Base-by-base conservation (phyloP, 2,113 vertebrate species). In the Syngnathoides biaculeatus region DNA sequence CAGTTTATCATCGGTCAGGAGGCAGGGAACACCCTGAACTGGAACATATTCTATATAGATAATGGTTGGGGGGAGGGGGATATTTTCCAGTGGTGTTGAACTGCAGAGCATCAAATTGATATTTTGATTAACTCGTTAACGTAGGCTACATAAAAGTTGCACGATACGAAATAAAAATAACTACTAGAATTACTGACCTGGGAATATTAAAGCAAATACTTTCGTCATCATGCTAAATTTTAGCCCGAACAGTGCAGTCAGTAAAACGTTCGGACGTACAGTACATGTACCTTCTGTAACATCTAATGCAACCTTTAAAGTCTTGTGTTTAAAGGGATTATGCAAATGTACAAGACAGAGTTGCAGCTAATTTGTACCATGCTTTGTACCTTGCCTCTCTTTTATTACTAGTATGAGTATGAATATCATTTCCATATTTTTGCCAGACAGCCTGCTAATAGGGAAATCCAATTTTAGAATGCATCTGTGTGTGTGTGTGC, bases 401-500 rank as follows among this genome's bases (percentile, higher is more conserved):
- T 64, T 83, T 87, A 77, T 84, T 84, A 78, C 77, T 72, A 83
- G 76, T 70, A 81, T 74, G 69, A 74, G 65, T 58, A 67, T 82
- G 79, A 82, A 88, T 86, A 79, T 73, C 1, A 87, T 87, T 84
- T 84, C 73, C 81, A 83, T 84, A 83, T 81, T 83, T 88, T 79
- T 59, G 63, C 76, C 71, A 70, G 52, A 77, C 69, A 69, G 74
- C 42, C 19, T 0, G 2, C 65, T 75, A 79, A 85, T 87, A 77
- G 77, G 75, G 65, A 77, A 79, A 81, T 69, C 68, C 70, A 79
- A 72, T 76, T 65, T 73, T 45, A 74, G 75, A 64, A 58, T 62
- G 77, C 65, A 39, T 53, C 14, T 5, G 11, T 58, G 12, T 48
- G 12, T 52, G 50, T 52, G 50, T 52, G 50, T 52, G 17, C 27